Evolutionary conservation across 1,140 invertebrate species (phyloP).

Genomic region (Psilanteris sp.): DNA sequence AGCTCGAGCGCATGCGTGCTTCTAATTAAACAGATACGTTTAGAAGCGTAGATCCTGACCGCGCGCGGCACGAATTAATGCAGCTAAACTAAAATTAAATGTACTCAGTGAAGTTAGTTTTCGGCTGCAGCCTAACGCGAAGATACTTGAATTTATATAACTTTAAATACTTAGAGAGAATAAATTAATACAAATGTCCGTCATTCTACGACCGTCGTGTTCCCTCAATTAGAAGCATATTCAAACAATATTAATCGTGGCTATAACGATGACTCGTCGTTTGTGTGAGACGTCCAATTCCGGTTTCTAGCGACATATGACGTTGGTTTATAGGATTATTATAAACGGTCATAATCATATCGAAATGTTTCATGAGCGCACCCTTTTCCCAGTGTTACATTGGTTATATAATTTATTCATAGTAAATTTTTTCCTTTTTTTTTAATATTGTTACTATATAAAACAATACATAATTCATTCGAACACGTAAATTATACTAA

Average conservation of each 20-base stretch:
- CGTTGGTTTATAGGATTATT: no score
- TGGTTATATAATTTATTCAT: no score
- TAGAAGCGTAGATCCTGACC: conserved; percentile 22
- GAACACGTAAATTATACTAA: no score
- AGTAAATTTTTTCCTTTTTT: no score
- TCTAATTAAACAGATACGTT: conserved; percentile 43
- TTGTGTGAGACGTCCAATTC: no score
- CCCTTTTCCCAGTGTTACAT: no score
- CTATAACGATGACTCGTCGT: no score
- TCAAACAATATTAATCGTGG: conserved; percentile 14
- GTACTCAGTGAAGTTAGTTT: conserved; percentile 36
- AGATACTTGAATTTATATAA: conserved; percentile 30
- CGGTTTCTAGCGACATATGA: no score
- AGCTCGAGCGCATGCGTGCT: conserved; percentile 7
- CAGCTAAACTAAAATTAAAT: conserved; percentile 42
- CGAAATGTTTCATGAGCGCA: no score
- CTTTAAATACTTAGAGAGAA: conserved; percentile 30
- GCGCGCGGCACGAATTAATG: conserved; percentile 16
- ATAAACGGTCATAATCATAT: no score
- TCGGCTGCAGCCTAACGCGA: conserved; percentile 17
- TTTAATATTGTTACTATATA: no score
- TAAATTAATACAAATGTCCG: conserved; percentile 36
- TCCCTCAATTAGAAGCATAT: conserved; percentile 1
- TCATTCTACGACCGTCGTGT: conserved; percentile 20
- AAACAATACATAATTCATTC: no score